phyloP scores from a whole-genome alignment of 1,140 invertebrate genomes.

The Anagrus nilaparvatae region DNA sequence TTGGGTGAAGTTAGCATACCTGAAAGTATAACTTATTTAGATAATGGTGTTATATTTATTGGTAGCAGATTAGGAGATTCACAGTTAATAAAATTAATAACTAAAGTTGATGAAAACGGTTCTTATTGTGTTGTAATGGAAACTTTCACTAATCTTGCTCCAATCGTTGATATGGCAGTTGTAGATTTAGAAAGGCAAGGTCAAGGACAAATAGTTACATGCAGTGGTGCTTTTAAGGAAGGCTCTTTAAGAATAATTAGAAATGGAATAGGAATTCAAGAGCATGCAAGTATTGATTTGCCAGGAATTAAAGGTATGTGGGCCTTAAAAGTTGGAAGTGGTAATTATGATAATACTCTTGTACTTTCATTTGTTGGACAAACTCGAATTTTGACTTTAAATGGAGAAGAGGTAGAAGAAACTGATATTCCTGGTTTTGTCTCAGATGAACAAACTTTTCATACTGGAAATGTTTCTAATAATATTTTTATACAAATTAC shows the following conservation, averaged over 20 bases:
- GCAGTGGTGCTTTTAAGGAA: constrained; percentile 95
- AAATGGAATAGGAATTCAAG: constrained; percentile 96
- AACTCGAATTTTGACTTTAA: constrained; percentile 78
- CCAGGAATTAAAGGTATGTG: constrained; percentile 96
- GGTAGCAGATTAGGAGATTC: constrained; percentile 95
- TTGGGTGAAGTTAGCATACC: constrained; percentile 93
- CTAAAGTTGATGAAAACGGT: constrained; percentile 71
- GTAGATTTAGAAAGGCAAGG: constrained; percentile 92
- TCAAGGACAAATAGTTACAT: constrained; percentile 96
- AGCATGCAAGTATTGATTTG: constrained; percentile 94
- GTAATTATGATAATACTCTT: constrained; percentile 73
- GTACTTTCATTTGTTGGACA: constrained; percentile 92
- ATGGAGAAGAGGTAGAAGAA: constrained; percentile 94
- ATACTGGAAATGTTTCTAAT: constrained; percentile 78
- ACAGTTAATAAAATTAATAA: constrained; percentile 85
- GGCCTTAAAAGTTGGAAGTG: constrained; percentile 68
- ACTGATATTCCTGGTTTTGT: constrained; percentile 85
- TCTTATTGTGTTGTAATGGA: constrained; percentile 93
- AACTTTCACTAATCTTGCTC: constrained; percentile 92
- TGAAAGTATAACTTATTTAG: constrained; percentile 97
- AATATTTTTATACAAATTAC: constrained; percentile 80
- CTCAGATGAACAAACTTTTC: constrained; percentile 85
- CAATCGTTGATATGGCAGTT: constrained; percentile 96
- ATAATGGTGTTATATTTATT: constrained; percentile 96
- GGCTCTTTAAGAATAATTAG: constrained; percentile 93